phyloP scores from a whole-genome alignment of 2,797 vertebrate genomes.

The Rousettus madagascariensis region DNA sequence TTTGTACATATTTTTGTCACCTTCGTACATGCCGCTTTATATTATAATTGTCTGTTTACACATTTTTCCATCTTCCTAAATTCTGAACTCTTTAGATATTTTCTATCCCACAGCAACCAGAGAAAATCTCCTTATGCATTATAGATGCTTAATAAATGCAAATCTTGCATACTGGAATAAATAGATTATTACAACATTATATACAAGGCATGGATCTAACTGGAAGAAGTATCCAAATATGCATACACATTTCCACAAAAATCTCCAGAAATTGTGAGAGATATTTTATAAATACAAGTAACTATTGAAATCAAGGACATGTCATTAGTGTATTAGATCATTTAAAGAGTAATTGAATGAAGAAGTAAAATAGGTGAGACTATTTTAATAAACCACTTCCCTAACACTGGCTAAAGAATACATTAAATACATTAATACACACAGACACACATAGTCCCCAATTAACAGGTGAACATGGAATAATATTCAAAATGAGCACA shows the following conservation, averaged over 20 bases:
- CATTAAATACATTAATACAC: not conserved
- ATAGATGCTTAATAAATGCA: not conserved
- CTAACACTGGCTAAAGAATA: not conserved
- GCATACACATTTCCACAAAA: not conserved
- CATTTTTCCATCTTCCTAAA: not conserved
- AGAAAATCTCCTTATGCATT: not conserved
- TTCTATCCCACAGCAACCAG: not conserved
- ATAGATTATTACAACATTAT: not conserved
- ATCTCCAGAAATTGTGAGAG: not conserved
- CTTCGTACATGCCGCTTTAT: not conserved
- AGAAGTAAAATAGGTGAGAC: not conserved
- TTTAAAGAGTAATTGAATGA: not conserved
- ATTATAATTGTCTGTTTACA: not conserved
- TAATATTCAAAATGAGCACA: not conserved
- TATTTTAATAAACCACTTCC: not conserved
- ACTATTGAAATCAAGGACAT: not conserved
- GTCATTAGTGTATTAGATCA: not conserved
- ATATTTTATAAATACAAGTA: not conserved
- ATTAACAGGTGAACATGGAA: not conserved
- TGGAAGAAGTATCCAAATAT: not conserved
- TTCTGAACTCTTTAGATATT: not conserved
- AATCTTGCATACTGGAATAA: not conserved
- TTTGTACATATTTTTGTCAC: not conserved
- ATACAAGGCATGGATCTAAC: not conserved
- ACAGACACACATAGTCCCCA: not conserved